Base-by-base conservation (phyloP, 2,113 vertebrate species). In the Arizona elegans region DNA sequence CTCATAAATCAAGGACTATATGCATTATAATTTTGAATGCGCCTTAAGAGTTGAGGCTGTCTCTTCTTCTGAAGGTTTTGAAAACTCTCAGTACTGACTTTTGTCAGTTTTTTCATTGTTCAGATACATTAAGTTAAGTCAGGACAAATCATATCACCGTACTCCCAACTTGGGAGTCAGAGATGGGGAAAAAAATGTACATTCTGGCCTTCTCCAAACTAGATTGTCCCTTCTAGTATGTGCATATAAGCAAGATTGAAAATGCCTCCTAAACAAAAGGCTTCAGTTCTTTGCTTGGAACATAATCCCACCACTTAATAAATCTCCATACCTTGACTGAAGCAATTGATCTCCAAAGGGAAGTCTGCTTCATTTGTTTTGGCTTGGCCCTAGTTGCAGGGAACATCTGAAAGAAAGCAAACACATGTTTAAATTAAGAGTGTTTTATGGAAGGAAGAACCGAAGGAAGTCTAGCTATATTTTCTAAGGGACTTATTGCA, bases 321-420 rank as follows among this genome's bases (percentile, higher is more conserved):
- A 96, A 94, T 95, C 91, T 95, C n/a, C 52, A n/a, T 10, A 5
- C 10, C 94, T 93, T 95, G 93, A 93, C 26, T 96, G 94, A 12
- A 93, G 86, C 94, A 93, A 95, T 90, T 89, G 47, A 26, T 96
- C 91, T 93, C 87, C 2, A 19, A 54, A 93, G 92, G 93, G 62
- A 95, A 38, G 17, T 93, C 6, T 0, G 8, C 58, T 94, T 94
- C 21, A 47, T 96, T 96, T 96, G 87, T 92, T 92, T 96, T 96
- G 95, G 95, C 93, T 59, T n/a, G 93, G 29, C 91, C 90, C 93
- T 95, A 96, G 94, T 92, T 38, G 47, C 88, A 91, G 90, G 52
- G 89, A 91, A 95, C 95, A 93, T 65, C 93, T 93, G 94, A 53
- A 70, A 65, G 91, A 94, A 90, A 88, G 92, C 26, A 95, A 92